Percentiles rank a stretch among this genome's conserved stretches.
Evolutionary conservation across 2,888 invertebrate genomes (phyloP).

Genomic region (Himalopsyche anomala): DNA sequence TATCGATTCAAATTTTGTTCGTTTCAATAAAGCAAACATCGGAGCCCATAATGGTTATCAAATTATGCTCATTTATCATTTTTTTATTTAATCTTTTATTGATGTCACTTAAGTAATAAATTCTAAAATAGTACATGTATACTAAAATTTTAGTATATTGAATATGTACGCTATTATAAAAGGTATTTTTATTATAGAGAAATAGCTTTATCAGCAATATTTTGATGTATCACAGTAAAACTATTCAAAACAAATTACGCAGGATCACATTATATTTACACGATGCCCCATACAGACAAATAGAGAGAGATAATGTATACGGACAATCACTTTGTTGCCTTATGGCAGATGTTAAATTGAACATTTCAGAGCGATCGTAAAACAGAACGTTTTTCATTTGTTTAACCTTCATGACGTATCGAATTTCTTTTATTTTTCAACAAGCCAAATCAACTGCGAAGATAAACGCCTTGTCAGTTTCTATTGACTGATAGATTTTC

Average conservation of each 20-base stretch:
- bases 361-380: slow-evolving; percentile 16
- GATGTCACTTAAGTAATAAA: no score
- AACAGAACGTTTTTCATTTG: slow-evolving; percentile 18
- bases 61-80: no score
- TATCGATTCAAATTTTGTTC: no score
- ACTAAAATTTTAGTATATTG: no score
- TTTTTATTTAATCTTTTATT: no score
- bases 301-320: neutral
- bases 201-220: neutral
- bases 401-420: neutral
- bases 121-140: no score
- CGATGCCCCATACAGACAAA: neutral
- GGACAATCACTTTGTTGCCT: slow-evolving; percentile 22
- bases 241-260: neutral
- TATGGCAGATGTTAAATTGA: slow-evolving; percentile 19
- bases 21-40: no score
- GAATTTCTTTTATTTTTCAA: neutral
- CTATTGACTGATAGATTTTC: neutral
- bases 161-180: no score
- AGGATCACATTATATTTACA: neutral
- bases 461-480: neutral
- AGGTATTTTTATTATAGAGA: neutral
- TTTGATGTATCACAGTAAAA: neutral
- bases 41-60: no score
- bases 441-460: neutral